phyloP scores from a whole-genome alignment of 2,797 vertebrate genomes.

The Microctenopoma stevenorrisi region DNA sequence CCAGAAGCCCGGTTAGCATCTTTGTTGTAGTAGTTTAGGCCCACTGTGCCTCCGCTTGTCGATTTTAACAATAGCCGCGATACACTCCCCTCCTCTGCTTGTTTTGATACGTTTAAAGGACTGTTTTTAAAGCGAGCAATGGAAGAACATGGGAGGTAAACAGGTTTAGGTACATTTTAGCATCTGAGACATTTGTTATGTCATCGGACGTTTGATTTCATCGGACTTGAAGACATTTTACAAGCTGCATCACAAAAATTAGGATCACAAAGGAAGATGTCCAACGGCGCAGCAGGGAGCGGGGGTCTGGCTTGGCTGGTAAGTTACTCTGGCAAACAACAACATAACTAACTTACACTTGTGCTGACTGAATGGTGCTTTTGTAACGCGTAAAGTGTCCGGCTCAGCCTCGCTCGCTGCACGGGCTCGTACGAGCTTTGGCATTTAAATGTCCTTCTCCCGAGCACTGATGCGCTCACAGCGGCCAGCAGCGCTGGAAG shows the following conservation, averaged over 20 bases:
- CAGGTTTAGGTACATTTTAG: constrained; percentile 36
- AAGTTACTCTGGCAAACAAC: constrained; percentile 71
- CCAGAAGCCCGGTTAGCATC: constrained; percentile 74
- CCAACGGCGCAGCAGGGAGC: constrained; percentile 88
- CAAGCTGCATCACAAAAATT: constrained; percentile 45
- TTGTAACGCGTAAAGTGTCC: rapidly evolving
- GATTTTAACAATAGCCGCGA: constrained; percentile 87
- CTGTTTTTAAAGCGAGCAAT: constrained; percentile 9
- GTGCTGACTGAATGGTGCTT: rapidly evolving
- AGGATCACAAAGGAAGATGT: constrained; percentile 84
- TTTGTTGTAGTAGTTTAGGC: constrained; percentile 81
- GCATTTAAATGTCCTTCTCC: constrained; percentile 45
- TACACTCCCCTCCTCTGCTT: constrained; percentile 49
- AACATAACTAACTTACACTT: background rate
- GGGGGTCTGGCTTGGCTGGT: constrained; percentile 92
- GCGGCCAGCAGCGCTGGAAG: background rate
- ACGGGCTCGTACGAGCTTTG: background rate
- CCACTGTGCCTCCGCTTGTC: constrained; percentile 74
- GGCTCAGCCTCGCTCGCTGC: background rate
- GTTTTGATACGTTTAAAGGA: constrained; percentile 48
- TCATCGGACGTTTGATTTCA: constrained; percentile 63
- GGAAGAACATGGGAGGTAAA: constrained; percentile 51
- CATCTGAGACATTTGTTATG: constrained; percentile 65
- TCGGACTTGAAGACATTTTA: constrained; percentile 60
- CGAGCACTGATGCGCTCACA: background rate